These are phyloP conservation scores for Eremobia ochroleuca DNA, from an alignment of 2,888 invertebrate genomes.

Conservation along the genomic window DNA sequence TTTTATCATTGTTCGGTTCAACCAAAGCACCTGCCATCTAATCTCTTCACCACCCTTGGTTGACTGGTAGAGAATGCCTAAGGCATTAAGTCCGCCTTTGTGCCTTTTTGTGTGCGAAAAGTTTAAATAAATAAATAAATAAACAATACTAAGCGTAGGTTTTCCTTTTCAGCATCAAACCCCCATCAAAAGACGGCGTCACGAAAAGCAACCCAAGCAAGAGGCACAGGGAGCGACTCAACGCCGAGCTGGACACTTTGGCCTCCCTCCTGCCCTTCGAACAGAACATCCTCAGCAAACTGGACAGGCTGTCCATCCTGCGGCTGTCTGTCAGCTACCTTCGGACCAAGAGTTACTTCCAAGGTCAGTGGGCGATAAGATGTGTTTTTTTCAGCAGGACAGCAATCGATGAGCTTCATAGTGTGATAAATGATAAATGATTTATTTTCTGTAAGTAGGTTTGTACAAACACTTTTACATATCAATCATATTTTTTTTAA, in stretches of 20 bases:
- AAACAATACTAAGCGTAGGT: not conserved
- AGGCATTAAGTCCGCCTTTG: too few species aligned
- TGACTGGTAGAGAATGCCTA: too few species aligned
- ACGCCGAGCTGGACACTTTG: conserved; percentile 99
- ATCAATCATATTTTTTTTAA: too few species aligned
- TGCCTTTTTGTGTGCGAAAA: too few species aligned
- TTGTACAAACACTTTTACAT: too few species aligned
- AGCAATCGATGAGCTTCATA: too few species aligned
- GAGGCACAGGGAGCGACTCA: conserved; percentile 98
- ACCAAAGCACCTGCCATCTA: too few species aligned
- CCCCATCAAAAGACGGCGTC: conserved; percentile 98
- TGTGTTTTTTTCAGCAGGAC: not conserved
- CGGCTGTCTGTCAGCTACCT: conserved; percentile 99
- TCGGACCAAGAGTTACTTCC: conserved; percentile 99
- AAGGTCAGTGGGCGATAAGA: conserved; percentile 93
- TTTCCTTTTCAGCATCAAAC: conserved; percentile 95
- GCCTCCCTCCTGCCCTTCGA: conserved; percentile 98
- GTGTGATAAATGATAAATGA: too few species aligned
- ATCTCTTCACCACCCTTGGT: too few species aligned
- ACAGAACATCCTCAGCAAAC: conserved; percentile 99
- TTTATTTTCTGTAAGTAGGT: too few species aligned
- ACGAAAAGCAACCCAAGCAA: conserved; percentile 99
- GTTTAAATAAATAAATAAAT: too few species aligned
- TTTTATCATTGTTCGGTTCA: too few species aligned
- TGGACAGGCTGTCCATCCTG: conserved; percentile 99